Conservation (phyloP, 2,797 vertebrate genomes). For the Ctenochaetus hawaiiensis region DNA sequence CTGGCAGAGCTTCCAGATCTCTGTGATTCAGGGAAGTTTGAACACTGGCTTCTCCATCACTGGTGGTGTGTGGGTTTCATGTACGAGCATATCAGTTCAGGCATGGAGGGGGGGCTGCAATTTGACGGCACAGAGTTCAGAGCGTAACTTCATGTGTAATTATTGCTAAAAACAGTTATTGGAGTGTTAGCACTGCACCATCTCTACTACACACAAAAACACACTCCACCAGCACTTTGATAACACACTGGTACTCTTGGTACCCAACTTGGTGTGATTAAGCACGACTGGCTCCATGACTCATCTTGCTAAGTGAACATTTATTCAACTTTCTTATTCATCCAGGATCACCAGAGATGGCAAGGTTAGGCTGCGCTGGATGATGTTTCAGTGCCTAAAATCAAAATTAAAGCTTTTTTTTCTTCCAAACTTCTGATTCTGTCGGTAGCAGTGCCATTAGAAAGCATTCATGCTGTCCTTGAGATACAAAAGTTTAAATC, state of each 20-base stretch:
- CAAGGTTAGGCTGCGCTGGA: neutral
- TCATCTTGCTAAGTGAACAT: neutral
- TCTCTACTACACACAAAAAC: constrained; percentile 1
- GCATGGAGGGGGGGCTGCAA: neutral
- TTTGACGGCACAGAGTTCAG: neutral
- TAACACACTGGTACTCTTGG: neutral
- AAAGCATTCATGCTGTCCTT: constrained; percentile 1
- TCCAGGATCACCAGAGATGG: neutral
- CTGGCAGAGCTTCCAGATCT: neutral
- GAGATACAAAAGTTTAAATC: neutral
- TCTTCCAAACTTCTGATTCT: neutral
- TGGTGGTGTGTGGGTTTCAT: neutral
- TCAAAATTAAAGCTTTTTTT: neutral
- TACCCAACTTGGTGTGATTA: neutral
- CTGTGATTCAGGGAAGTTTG: neutral
- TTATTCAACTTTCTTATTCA: neutral
- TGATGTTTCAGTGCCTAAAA: neutral
- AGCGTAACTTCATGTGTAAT: neutral
- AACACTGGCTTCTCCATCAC: neutral
- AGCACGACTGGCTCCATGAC: neutral
- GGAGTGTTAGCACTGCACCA: neutral
- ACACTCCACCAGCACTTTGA: neutral
- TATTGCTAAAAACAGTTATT: neutral
- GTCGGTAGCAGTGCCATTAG: neutral
- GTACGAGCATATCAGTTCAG: neutral